Conservation (phyloP, 2,113 vertebrate species). For the Rhinopithecus roxellana region DNA sequence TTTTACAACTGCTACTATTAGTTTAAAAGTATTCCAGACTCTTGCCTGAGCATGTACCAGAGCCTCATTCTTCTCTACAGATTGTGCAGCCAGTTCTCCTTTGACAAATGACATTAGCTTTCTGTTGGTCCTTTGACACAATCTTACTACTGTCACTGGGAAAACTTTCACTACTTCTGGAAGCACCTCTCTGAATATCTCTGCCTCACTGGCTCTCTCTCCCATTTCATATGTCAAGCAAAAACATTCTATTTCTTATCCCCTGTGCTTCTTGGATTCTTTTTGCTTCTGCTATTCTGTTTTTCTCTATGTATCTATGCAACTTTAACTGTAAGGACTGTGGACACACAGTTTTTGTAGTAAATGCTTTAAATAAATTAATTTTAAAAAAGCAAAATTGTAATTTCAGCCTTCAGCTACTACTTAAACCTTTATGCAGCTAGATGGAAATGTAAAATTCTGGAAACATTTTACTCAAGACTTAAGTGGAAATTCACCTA, state of each 20-base stretch:
- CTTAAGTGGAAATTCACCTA: not conserved
- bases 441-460: not conserved
- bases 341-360: not conserved
- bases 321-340: not conserved
- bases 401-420: not conserved
- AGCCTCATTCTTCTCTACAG: not conserved
- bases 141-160: not conserved
- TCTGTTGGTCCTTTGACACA: not conserved
- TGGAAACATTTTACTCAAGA: not conserved
- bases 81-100: not conserved
- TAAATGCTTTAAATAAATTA: not conserved
- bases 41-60: not conserved
- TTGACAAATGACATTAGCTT: not conserved
- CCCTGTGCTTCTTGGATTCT: not conserved
- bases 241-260: constrained; percentile 30
- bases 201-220: not conserved
- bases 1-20: not conserved
- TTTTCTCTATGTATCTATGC: not conserved
- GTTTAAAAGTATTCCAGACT: not conserved
- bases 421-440: not conserved
- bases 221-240: constrained; percentile 28
- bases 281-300: not conserved
- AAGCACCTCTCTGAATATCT: constrained; percentile 40
- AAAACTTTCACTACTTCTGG: not conserved
- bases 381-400: not conserved